phyloP scores from a whole-genome alignment of 2,113 vertebrate genomes.

The Calyptomena viridis region DNA sequence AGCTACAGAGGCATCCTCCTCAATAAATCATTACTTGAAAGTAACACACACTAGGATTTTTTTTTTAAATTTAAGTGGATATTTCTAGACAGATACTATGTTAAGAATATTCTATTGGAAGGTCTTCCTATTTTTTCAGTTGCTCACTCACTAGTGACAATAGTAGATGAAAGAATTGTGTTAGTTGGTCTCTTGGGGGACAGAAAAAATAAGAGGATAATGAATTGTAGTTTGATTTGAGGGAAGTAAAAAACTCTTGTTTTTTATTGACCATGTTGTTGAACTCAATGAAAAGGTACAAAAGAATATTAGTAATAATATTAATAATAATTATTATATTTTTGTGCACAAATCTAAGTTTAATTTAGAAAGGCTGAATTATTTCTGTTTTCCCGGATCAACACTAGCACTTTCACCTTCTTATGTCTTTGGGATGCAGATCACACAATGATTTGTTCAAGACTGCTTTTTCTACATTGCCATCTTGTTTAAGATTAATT shows the following conservation, averaged over 20 bases:
- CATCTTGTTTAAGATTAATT: background rate
- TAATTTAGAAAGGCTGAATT: background rate
- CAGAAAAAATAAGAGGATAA: background rate
- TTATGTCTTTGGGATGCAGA: background rate
- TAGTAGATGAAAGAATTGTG: background rate
- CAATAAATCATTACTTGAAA: conserved; percentile 15
- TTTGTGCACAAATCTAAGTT: background rate
- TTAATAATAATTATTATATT: background rate
- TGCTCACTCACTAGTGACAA: background rate
- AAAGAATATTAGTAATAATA: background rate
- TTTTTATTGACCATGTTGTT: background rate
- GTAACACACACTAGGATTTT: background rate
- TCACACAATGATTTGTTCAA: background rate
- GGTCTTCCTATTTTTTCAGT: background rate
- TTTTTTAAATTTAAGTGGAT: background rate
- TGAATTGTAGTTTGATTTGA: background rate
- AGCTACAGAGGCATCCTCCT: background rate
- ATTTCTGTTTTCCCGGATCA: background rate
- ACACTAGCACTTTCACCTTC: background rate
- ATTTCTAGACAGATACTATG: background rate
- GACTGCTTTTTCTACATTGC: background rate
- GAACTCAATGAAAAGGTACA: background rate
- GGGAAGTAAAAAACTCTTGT: background rate
- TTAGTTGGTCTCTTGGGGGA: background rate
- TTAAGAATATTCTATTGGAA: background rate